Base-by-base conservation (phyloP, 1,140 invertebrate genomes). In the Diorhabda carinulata region DNA sequence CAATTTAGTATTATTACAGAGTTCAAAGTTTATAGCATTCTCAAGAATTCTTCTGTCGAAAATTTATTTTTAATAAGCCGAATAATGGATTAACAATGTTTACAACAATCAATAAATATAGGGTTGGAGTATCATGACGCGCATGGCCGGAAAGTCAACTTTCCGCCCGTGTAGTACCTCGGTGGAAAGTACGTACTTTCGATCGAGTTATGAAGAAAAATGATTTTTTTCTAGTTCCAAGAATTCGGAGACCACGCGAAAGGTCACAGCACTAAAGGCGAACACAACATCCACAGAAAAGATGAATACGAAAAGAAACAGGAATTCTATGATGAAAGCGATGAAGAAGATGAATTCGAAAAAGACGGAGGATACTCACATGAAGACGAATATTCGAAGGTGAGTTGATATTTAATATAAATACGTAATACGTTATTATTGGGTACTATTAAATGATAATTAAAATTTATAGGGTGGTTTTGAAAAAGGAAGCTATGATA, bases 231-330 rank as follows among this genome's bases (percentile, higher is more conserved):
- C n/a, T 72, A 87, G 85, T 87, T 84, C 70, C 85, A 84, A 44
- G 88, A 90, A 74, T 84, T 87, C 0, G 89, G 87, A 1, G 86
- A 89, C 73, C 88, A 90, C 69, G 85, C 86, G 8, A 90, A 91
- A 78, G 89, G 89, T 0, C 87, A 90, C 78, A 89, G 86, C 75
- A 90, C 89, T 0, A 89, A 90, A 78, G 89, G 89, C 5, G 86
- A 87, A 72, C 89, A 90, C 73, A 89, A 88, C 72, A 85, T 90
- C 43, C 88, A 89, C 74, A 90, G 90, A 76, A 90, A 90, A 77
- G 88, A 91, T 69, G 89, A 90, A 73, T 91, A 90, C 74, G 87
- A 89, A 71, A 91, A 90, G 78, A 89, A 88, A 69, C 86, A 89
- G 7, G 87, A 90, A 73, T 91, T 91, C 82, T 90, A 88, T 70